Evolutionary conservation across 2,113 vertebrate species (phyloP).

Genomic region (Cyphomyrus plagiostoma): DNA sequence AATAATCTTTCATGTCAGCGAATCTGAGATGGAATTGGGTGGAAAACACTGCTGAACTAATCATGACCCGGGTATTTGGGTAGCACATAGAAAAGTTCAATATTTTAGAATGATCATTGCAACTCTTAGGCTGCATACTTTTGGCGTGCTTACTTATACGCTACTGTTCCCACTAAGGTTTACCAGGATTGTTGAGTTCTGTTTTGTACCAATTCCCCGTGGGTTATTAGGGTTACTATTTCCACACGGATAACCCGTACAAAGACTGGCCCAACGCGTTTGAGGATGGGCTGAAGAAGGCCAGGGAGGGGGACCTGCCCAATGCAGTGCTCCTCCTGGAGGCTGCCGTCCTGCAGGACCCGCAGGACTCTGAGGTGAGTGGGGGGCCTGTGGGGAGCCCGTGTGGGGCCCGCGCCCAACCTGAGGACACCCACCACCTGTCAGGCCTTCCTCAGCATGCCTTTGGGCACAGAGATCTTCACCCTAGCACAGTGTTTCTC

Average conservation of each 20-base stretch:
- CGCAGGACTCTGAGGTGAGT: conserved; percentile 88
- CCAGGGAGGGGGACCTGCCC: conserved; percentile 86
- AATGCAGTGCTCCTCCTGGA: conserved; percentile 89
- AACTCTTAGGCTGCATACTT: conserved; percentile 31
- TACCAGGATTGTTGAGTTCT: conserved; percentile 28
- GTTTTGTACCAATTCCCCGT: background rate
- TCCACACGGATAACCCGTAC: conserved; percentile 97
- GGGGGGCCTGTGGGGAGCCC: background rate
- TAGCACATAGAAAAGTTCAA: conserved; percentile 45
- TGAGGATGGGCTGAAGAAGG: conserved; percentile 86
- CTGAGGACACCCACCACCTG: background rate
- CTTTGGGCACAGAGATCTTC: background rate
- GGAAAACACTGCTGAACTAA: background rate
- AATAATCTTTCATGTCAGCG: background rate
- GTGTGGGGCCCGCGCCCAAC: no score
- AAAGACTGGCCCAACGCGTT: conserved; percentile 91
- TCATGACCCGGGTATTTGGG: background rate
- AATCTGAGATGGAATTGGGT: background rate
- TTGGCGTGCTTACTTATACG: background rate
- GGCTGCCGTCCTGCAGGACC: conserved; percentile 88
- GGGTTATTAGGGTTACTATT: conserved; percentile 84
- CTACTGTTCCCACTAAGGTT: conserved; percentile 28
- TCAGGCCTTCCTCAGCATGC: background rate
- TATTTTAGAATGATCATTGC: conserved; percentile 50
- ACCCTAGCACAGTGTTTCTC: background rate